These are phyloP conservation scores for Spicauda simplicius DNA, from an alignment of 2,888 invertebrate species.

Conservation along the genomic window DNA sequence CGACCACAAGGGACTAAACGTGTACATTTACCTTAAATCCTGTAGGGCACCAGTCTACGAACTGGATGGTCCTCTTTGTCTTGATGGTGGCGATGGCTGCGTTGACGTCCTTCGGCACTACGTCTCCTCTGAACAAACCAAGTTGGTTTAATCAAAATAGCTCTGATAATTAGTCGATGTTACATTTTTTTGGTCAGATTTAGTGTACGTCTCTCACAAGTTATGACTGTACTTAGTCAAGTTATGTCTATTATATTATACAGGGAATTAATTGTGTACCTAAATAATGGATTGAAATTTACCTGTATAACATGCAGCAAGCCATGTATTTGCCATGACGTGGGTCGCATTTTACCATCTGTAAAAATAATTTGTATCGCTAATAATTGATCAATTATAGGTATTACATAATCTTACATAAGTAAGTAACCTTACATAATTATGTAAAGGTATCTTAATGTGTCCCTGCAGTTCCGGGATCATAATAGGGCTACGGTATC, in stretches of 20 bases:
- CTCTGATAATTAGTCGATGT: too few relatives aligned
- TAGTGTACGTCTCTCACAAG: too few relatives aligned
- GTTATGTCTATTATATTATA: too few relatives aligned
- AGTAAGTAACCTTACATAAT: too few relatives aligned
- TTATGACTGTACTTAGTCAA: too few relatives aligned
- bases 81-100: slow-evolving; percentile 97
- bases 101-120: slow-evolving; percentile 97
- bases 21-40: slow-evolving; percentile 86
- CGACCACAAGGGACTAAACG: not conserved
- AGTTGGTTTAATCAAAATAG: too few relatives aligned
- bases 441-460: too few relatives aligned
- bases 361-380: slow-evolving; percentile 46
- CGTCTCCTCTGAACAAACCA: slow-evolving; percentile 89
- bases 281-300: slow-evolving; percentile 7
- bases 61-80: slow-evolving; percentile 96
- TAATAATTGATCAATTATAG: not conserved
- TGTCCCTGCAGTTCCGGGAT: too few relatives aligned
- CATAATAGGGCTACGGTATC: too few relatives aligned
- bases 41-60: slow-evolving; percentile 95
- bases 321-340: slow-evolving; percentile 97
- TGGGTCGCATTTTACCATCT: slow-evolving; percentile 97
- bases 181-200: too few relatives aligned
- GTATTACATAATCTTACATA: too few relatives aligned
- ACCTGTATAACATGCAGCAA: slow-evolving; percentile 95
- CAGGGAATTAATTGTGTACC: too few relatives aligned